A percentile compares a stretch with the other conserved stretches of the same genome.
Conservation (phyloP, 2,888 invertebrate genomes). For the Eurois occulta region DNA sequence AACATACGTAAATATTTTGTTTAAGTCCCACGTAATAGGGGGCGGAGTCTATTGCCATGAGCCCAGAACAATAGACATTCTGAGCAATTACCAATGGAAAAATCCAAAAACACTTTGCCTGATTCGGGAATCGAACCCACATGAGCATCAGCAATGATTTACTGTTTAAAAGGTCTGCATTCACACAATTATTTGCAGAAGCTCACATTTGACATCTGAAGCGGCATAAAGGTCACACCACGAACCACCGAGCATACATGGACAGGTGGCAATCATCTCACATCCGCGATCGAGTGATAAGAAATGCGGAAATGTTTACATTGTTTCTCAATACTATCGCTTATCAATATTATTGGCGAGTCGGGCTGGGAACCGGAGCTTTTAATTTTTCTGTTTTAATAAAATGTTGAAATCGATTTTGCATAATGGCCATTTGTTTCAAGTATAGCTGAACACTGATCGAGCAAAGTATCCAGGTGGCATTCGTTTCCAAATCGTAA, state of each 20-base stretch:
- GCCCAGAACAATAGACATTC: background rate
- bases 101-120: background rate
- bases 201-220: background rate
- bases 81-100: background rate
- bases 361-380: slow-evolving; percentile 38
- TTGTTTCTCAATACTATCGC: slow-evolving; percentile 52
- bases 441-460: background rate
- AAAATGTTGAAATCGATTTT: background rate
- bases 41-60: background rate
- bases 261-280: slow-evolving; percentile 41
- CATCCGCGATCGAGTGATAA: slow-evolving; percentile 63
- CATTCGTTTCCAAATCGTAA: too few relatives aligned
- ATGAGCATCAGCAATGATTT: background rate
- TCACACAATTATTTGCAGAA: background rate
- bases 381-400: background rate
- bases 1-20: background rate
- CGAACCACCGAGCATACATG: background rate
- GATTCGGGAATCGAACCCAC: background rate
- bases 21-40: background rate
- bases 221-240: slow-evolving; percentile 13
- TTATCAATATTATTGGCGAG: slow-evolving; percentile 48
- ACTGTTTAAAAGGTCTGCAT: background rate
- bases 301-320: slow-evolving; percentile 41
- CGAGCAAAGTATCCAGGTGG: background rate
- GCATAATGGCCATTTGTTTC: background rate